phyloP scores from a whole-genome alignment of 2,113 vertebrate species.

The Bufo bufo region DNA sequence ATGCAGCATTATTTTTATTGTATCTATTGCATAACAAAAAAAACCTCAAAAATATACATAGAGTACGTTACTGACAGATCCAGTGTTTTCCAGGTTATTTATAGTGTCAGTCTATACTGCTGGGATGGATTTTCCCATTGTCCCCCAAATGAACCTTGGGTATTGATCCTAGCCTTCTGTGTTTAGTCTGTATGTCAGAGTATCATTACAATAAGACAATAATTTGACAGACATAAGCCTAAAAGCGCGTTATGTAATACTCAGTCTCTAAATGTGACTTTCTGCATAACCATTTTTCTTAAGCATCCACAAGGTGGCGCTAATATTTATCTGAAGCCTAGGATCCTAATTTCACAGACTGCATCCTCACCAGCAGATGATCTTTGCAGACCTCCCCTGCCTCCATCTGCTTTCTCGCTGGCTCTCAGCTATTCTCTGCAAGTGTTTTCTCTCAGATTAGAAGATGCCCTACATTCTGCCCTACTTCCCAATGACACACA shows the following conservation, averaged over 20 bases:
- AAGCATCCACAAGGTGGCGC: background rate
- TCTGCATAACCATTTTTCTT: background rate
- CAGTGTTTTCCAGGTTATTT: too few relatives aligned
- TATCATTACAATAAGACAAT: background rate
- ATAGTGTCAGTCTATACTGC: background rate
- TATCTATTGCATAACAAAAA: too few relatives aligned
- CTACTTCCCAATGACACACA: conserved; percentile 39
- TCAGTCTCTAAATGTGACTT: background rate
- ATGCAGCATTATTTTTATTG: too few relatives aligned
- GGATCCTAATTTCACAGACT: background rate
- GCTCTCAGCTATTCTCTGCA: conserved; percentile 40
- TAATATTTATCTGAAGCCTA: background rate
- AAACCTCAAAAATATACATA: too few relatives aligned
- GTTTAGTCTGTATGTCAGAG: too few relatives aligned
- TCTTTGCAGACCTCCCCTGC: conserved; percentile 35
- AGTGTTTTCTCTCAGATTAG: conserved; percentile 50
- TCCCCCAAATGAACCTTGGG: background rate
- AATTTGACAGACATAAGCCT: background rate
- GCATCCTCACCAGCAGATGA: conserved; percentile 15
- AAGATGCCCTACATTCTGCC: conserved; percentile 57
- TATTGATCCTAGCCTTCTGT: background rate
- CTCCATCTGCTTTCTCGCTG: conserved; percentile 52
- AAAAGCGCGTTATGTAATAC: background rate
- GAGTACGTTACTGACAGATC: too few relatives aligned
- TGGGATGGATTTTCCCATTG: background rate